A percentile compares a stretch with the other conserved stretches of the same genome.
phyloP scores from a whole-genome alignment of 1,140 invertebrate species.

The Drosophila cardini region DNA sequence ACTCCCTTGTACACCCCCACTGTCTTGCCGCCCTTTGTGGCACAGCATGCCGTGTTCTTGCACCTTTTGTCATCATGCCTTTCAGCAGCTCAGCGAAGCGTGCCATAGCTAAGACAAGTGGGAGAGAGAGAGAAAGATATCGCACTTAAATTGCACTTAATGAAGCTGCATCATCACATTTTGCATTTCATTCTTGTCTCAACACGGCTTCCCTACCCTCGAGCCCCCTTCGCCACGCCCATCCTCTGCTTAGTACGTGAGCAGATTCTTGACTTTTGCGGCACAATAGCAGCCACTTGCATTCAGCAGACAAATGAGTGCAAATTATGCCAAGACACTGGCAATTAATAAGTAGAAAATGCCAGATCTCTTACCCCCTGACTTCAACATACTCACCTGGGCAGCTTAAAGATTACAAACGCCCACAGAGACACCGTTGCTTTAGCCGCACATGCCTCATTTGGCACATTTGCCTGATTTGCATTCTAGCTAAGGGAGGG shows the following conservation, averaged over 20 bases:
- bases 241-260: conserved; percentile 52
- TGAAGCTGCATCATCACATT: conserved; percentile 82
- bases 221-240: too few relatives aligned
- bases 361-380: conserved; percentile 16
- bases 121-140: conserved; percentile 51
- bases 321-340: conserved; percentile 80
- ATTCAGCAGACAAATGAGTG: conserved; percentile 80
- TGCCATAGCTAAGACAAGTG: conserved; percentile 18
- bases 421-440: conserved; percentile 5
- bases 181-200: conserved; percentile 64
- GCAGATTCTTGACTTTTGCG: conserved; percentile 60
- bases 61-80: conserved; percentile 78
- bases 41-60: conserved; percentile 32
- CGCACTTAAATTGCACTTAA: conserved; percentile 81
- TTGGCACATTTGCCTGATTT: conserved; percentile 43
- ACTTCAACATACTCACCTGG: conserved; percentile 25
- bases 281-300: conserved; percentile 72
- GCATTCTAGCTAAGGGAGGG: conserved; percentile 19
- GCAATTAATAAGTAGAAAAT: conserved; percentile 76
- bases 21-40: conserved; percentile 26
- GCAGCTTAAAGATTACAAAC: conserved; percentile 32
- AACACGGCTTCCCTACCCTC: background rate
- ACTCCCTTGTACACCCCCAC: background rate
- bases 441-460: conserved; percentile 21
- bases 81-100: conserved; percentile 64